Evolutionary conservation across 2,888 invertebrate species (phyloP).

Genomic region (Synergus umbraculus): DNA sequence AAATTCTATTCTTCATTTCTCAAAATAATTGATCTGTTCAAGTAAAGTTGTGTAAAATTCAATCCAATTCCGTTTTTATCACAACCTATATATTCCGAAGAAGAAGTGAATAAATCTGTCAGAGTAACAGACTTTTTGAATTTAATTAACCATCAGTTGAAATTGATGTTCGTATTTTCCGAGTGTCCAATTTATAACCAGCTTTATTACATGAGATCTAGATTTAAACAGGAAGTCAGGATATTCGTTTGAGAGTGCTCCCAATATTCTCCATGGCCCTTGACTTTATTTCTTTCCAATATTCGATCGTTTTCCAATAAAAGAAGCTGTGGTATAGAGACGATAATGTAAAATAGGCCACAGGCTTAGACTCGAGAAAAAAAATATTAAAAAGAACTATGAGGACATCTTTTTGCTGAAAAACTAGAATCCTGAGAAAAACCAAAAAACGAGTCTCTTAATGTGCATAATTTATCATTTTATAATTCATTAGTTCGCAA

Average conservation of each 20-base stretch:
- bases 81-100: not conserved
- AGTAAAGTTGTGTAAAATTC: not conserved
- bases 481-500: not conserved
- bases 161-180: not conserved
- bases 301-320: not conserved
- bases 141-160: not conserved
- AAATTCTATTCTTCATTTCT: not conserved
- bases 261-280: not conserved
- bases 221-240: not conserved
- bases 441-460: not conserved
- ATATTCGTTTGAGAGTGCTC: not conserved
- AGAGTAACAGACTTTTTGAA: not conserved
- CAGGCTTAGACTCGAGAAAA: not conserved
- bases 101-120: not conserved
- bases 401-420: not conserved
- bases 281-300: not conserved
- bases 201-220: not conserved
- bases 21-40: not conserved
- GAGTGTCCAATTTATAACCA: not conserved
- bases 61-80: not conserved
- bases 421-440: too few species aligned
- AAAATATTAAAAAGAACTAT: not conserved
- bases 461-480: not conserved
- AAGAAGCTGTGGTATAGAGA: not conserved
- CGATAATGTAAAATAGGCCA: not conserved